Conservation (phyloP, 2,797 vertebrate genomes). For the Sebastes alutus region DNA sequence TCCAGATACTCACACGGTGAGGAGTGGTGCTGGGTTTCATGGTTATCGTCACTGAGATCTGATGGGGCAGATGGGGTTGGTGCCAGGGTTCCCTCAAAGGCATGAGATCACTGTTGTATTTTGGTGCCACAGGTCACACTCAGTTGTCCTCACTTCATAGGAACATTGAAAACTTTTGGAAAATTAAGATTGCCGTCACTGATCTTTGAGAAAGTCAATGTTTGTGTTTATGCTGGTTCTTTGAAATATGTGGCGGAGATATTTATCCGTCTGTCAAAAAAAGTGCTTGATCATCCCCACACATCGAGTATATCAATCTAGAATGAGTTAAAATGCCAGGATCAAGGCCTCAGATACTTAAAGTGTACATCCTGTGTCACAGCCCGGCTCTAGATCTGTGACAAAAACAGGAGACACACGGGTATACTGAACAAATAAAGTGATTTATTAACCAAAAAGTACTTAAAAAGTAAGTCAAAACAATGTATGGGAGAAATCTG, state of each 20-base stretch:
- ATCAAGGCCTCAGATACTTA: conserved; percentile 18
- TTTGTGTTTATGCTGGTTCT: background rate
- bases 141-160: conserved; percentile 3
- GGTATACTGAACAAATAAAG: no score
- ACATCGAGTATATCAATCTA: conserved; percentile 10
- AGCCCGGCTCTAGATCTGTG: no score
- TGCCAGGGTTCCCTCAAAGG: conserved; percentile 8
- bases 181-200: background rate
- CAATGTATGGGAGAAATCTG: no score
- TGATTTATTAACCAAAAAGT: no score
- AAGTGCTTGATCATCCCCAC: background rate
- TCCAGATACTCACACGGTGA: conserved; percentile 68
- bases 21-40: conserved; percentile 39
- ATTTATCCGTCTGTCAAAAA: background rate
- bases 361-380: conserved; percentile 35
- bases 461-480: no score
- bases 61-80: background rate
- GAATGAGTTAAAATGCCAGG: conserved; percentile 24
- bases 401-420: no score
- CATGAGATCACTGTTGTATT: conserved; percentile 38
- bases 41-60: conserved; percentile 23
- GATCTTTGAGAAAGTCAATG: background rate
- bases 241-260: background rate
- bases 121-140: conserved; percentile 10
- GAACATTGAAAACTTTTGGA: background rate